A percentile compares a stretch with the other conserved stretches of the same genome.
These are phyloP conservation scores for Eledona agricola DNA, from an alignment of 2,888 invertebrate genomes.

Conservation along the genomic window DNA sequence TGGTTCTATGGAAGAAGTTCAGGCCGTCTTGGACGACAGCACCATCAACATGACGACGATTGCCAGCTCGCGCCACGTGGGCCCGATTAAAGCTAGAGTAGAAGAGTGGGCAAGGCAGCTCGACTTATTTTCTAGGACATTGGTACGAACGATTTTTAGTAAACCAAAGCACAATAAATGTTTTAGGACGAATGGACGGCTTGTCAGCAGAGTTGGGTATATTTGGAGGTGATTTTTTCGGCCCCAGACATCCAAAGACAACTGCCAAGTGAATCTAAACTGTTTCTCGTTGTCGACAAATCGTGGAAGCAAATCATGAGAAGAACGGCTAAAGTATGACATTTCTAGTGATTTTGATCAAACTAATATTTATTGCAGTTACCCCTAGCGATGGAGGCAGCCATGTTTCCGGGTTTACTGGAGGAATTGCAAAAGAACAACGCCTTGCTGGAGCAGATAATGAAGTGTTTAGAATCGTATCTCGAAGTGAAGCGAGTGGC, in stretches of 20 bases:
- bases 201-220: conserved; percentile 94
- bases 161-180: background rate
- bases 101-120: conserved; percentile 83
- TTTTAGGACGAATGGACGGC: conserved; percentile 85
- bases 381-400: conserved; percentile 82
- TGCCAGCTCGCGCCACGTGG: conserved; percentile 84
- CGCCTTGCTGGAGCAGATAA: conserved; percentile 83
- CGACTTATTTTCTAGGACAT: conserved; percentile 81
- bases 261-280: conserved; percentile 87
- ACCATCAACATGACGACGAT: conserved; percentile 88
- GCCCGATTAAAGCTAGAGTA: conserved; percentile 82
- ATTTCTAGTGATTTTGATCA: conserved; percentile 14
- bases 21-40: conserved; percentile 83
- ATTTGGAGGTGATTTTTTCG: conserved; percentile 93
- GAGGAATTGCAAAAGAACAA: conserved; percentile 78
- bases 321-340: conserved; percentile 74
- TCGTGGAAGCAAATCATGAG: conserved; percentile 91
- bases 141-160: conserved; percentile 66
- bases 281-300: conserved; percentile 87
- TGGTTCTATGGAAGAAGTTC: conserved; percentile 86
- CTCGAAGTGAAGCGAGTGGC: conserved; percentile 87
- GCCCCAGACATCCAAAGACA: conserved; percentile 95
- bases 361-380: conserved; percentile 61
- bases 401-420: conserved; percentile 75
- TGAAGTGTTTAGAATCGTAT: conserved; percentile 90